Conservation (phyloP, 2,797 vertebrate genomes). For the Pseudocheirus occidentalis region DNA sequence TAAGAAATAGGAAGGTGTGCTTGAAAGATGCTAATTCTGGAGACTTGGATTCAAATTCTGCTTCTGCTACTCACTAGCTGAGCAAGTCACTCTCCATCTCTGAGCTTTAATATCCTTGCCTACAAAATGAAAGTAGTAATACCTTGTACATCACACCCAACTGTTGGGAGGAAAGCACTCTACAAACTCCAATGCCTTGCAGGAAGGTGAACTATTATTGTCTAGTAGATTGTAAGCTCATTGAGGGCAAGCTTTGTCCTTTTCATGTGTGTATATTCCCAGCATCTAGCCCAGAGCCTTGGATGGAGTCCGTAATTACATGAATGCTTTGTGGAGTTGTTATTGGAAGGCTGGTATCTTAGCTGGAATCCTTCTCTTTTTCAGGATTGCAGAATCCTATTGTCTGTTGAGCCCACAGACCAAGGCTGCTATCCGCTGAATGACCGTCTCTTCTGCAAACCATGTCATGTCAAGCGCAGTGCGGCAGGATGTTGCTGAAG, state of each 20-base stretch:
- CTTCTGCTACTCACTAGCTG: neutral
- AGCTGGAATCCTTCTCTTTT: neutral
- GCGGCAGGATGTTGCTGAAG: conserved; percentile 74
- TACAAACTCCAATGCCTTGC: neutral
- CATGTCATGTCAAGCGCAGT: conserved; percentile 88
- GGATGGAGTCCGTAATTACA: neutral
- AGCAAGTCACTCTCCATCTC: neutral
- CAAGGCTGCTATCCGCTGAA: conserved; percentile 92
- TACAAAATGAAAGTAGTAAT: neutral
- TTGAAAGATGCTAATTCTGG: neutral
- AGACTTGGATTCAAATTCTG: neutral
- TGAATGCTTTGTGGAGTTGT: neutral
- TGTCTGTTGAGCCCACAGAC: conserved; percentile 92
- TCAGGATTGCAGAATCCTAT: conserved; percentile 89
- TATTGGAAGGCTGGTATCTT: neutral
- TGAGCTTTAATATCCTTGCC: neutral
- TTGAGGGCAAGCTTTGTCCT: neutral
- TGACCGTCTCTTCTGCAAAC: conserved; percentile 91
- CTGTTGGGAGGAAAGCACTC: neutral
- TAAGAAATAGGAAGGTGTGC: neutral
- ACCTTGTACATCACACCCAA: neutral
- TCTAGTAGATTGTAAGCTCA: neutral
- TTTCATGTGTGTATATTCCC: neutral
- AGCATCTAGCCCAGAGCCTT: neutral
- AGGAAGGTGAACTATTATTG: neutral